These are phyloP conservation scores for Nylanderia fulva DNA, from an alignment of 1,140 invertebrate genomes.

Conservation along the genomic window DNA sequence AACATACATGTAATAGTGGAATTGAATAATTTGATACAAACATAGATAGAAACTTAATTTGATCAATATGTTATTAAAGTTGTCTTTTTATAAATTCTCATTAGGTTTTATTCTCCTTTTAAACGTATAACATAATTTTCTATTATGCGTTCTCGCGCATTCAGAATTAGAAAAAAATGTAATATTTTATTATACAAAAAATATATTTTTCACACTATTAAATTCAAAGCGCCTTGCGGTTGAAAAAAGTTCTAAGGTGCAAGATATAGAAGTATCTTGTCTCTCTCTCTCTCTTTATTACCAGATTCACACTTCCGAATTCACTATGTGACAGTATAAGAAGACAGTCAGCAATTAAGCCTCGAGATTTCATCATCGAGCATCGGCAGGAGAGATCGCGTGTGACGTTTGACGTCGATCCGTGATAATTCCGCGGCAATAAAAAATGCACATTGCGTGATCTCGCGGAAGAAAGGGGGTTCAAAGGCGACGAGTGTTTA, in stretches of 20 bases:
- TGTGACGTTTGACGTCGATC: conserved; percentile 30
- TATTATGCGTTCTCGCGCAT: neutral
- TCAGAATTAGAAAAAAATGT: neutral
- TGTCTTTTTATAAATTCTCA: no score
- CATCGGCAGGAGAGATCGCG: neutral
- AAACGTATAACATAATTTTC: neutral
- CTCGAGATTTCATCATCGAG: conserved; percentile 63
- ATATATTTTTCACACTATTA: neutral
- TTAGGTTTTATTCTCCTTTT: neutral
- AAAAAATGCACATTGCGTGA: neutral
- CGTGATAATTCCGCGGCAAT: conserved; percentile 32
- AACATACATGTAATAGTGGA: neutral
- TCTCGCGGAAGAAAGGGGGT: conserved; percentile 14
- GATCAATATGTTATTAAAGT: neutral
- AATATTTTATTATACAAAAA: neutral
- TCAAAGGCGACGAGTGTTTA: conserved; percentile 18
- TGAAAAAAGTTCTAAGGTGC: neutral
- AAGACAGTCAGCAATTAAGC: conserved; percentile 21
- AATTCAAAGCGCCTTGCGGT: neutral
- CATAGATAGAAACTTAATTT: neutral
- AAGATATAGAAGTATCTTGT: neutral
- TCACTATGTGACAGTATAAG: no score
- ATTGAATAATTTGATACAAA: neutral
- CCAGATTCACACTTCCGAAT: neutral
- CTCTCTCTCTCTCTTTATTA: neutral